These are phyloP conservation scores for Tachyglossus aculeatus DNA, from an alignment of 2,797 vertebrate genomes.

Conservation along the genomic window DNA sequence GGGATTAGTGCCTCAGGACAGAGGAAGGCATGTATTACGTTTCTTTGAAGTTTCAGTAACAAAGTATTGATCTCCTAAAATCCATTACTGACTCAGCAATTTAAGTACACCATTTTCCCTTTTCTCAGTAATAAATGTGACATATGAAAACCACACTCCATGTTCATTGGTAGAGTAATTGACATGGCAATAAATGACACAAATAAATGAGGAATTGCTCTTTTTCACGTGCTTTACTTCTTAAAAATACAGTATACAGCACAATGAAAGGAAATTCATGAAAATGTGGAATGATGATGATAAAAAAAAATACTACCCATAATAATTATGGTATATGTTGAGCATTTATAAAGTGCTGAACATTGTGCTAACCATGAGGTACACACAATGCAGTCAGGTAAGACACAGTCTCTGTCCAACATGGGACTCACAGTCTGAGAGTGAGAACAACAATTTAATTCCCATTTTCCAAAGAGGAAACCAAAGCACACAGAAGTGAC, in stretches of 20 bases:
- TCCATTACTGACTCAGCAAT: constrained; percentile 29
- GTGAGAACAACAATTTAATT: too few relatives aligned
- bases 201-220: constrained; percentile 3
- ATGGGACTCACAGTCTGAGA: too few relatives aligned
- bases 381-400: too few relatives aligned
- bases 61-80: neutral
- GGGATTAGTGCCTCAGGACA: too few relatives aligned
- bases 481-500: too few relatives aligned
- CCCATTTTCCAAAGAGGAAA: too few relatives aligned
- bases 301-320: too few relatives aligned
- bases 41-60: neutral
- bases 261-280: constrained; percentile 18
- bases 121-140: constrained; percentile 24
- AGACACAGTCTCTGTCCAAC: too few relatives aligned
- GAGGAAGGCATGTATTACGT: neutral
- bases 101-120: constrained; percentile 2
- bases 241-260: constrained; percentile 22
- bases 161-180: neutral
- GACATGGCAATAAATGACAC: neutral
- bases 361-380: too few relatives aligned
- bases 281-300: constrained; percentile 28
- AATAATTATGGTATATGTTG: too few relatives aligned
- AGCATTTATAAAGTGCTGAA: too few relatives aligned
- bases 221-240: constrained; percentile 38
- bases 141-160: constrained; percentile 39